These are phyloP conservation scores for Lagodon rhomboides DNA, from an alignment of 2,797 vertebrate species.

Conservation along the genomic window DNA sequence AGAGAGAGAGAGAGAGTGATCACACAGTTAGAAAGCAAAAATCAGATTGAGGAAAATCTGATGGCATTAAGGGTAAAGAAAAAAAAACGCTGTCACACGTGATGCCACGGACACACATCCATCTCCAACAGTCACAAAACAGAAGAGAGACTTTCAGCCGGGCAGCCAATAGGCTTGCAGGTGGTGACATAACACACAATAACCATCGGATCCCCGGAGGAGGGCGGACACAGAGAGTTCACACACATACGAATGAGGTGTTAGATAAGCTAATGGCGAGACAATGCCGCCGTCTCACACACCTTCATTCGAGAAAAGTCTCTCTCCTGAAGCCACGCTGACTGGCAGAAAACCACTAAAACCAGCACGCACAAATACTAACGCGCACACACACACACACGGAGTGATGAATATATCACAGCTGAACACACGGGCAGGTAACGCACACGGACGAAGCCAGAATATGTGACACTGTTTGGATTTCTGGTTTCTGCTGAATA, in stretches of 20 bases:
- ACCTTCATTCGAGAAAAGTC: slow-evolving; percentile 31
- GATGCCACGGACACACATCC: background rate
- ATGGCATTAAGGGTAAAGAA: background rate
- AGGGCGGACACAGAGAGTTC: slow-evolving; percentile 58
- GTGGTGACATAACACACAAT: slow-evolving; percentile 57
- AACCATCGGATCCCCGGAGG: slow-evolving; percentile 38
- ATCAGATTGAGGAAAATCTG: background rate
- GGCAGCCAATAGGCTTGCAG: slow-evolving; percentile 30
- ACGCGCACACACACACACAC: background rate
- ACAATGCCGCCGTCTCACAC: slow-evolving; percentile 44
- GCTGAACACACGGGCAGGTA: slow-evolving; percentile 2
- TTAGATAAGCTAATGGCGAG: slow-evolving; percentile 47
- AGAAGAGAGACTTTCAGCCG: slow-evolving; percentile 5
- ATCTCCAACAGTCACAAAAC: slow-evolving; percentile 32
- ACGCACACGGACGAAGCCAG: slow-evolving; percentile 2
- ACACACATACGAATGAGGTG: slow-evolving; percentile 52
- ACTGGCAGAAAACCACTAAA: slow-evolving; percentile 27
- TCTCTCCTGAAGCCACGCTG: slow-evolving; percentile 30
- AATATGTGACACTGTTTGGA: slow-evolving; percentile 1
- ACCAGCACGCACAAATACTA: slow-evolving; percentile 7
- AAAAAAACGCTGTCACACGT: background rate
- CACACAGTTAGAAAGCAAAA: background rate
- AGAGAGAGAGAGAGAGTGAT: background rate
- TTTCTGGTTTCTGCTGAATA: slow-evolving; percentile 31
- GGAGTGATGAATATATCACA: background rate